Percentiles rank a stretch among this genome's conserved stretches.
Evolutionary conservation across 1,140 invertebrate genomes (phyloP).

Genomic region (Epicauta chinensis): DNA sequence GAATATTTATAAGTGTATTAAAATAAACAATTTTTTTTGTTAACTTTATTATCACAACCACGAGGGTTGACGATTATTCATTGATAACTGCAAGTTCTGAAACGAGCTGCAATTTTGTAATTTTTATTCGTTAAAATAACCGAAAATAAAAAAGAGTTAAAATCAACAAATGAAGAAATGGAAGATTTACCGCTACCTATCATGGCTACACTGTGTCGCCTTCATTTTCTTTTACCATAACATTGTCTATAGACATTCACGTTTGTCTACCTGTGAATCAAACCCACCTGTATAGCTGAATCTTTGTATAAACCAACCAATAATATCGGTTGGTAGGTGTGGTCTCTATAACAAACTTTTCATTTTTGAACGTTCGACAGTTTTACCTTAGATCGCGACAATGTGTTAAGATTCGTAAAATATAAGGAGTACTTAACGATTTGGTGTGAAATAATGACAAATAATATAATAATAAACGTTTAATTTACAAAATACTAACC

Average conservation of each 20-base stretch:
- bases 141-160: neutral
- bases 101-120: too few species aligned
- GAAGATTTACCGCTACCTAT: slow-evolving; percentile 1
- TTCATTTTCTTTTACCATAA: neutral
- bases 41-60: too few species aligned
- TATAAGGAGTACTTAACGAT: slow-evolving; percentile 38
- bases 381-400: slow-evolving; percentile 33
- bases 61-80: too few species aligned
- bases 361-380: slow-evolving; percentile 28
- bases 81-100: too few species aligned
- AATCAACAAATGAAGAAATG: neutral
- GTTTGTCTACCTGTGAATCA: neutral
- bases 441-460: slow-evolving; percentile 40
- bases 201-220: neutral
- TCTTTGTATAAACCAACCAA: slow-evolving; percentile 22
- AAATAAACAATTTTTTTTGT: too few species aligned
- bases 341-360: slow-evolving; percentile 11
- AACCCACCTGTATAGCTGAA: slow-evolving; percentile 14
- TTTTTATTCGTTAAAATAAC: neutral
- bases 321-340: slow-evolving; percentile 21
- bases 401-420: slow-evolving; percentile 37
- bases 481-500: slow-evolving; percentile 37
- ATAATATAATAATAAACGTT: slow-evolving; percentile 39
- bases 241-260: neutral
- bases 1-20: too few species aligned